A percentile compares a stretch with the other conserved stretches of the same genome.
These are phyloP conservation scores for Porites australiensis DNA, from an alignment of 64 coral and sea anemone species.

Conservation along the genomic window DNA sequence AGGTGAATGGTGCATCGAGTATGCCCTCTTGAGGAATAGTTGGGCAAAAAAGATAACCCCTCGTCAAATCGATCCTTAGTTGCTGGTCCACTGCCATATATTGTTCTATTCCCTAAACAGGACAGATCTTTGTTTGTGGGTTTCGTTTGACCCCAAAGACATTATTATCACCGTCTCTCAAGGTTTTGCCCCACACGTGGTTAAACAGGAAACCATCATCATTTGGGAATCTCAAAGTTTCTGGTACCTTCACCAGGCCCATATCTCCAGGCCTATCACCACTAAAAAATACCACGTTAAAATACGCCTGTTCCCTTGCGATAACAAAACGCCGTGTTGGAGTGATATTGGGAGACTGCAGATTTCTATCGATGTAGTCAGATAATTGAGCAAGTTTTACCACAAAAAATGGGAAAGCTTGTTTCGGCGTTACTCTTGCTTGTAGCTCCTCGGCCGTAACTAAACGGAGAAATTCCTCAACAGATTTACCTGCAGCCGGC, in stretches of 20 bases:
- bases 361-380: not conserved
- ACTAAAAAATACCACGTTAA: not conserved
- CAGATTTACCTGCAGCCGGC: constrained; percentile 19
- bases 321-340: not conserved
- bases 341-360: not conserved
- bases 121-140: not conserved
- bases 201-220: constrained; percentile 31
- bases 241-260: constrained; percentile 33
- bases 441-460: constrained; percentile 35
- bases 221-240: constrained; percentile 21
- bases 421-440: constrained; percentile 9
- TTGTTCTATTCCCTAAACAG: not conserved
- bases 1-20: not conserved
- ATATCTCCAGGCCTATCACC: constrained; percentile 21
- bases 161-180: constrained; percentile 24
- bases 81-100: not conserved
- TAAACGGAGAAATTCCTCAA: constrained; percentile 33
- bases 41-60: constrained; percentile 15
- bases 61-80: not conserved
- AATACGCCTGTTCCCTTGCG: constrained; percentile 21
- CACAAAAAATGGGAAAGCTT: constrained; percentile 22
- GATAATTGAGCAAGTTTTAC: constrained; percentile 19
- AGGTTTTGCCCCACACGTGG: constrained; percentile 37
- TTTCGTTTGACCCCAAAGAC: too few species aligned
- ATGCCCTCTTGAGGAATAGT: constrained; percentile 26